Evolutionary conservation across 2,888 invertebrate species (phyloP), one percentile per base, ranked within the genome.

Genomic region (Phengaris alcon): DNA sequence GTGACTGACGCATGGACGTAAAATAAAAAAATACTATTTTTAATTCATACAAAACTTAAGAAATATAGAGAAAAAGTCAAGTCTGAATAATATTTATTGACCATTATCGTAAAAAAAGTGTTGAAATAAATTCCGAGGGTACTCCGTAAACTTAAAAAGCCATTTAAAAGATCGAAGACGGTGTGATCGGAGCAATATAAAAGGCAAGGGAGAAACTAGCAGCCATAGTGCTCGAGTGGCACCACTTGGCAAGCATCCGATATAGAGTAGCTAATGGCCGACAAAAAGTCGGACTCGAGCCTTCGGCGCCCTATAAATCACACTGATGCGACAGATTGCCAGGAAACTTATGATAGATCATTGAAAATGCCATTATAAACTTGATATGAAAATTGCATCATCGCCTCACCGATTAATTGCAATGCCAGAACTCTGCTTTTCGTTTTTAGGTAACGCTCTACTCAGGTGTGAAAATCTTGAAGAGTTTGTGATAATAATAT

Each of bases 191-290:
- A 15, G 22, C 57, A 69, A 57, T 75, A 74, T 75, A 78, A 76
- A 75, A 78, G 76, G 54, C 72, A 35, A 22, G 52, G 51, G 52
- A 79, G 77, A 79, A 79, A 76, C 78, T 78, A 78, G 74, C 79
- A 77, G 77, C 76, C 78, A 77, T 83, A 84, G 84, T 84, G 22
- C 70, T 75, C 82, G 84, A 86, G 84, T 82, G 85, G 81, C 84
- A 74, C 69, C 80, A 83, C 82, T 88, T 89, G 88, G 88, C 87
- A 83, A 81, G 78, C 76, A 76, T 77, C 77, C 79, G 77, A 79
- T 78, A 77, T 80, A 81, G 81, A 86, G 87, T 85, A 35, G 77
- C 80, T 80, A 83, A 85, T 84, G 79, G 80, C 75, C 79, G 77
- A 75, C 79, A 77, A 79, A 79, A 80, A 81, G 79, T 80, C 77